Evolutionary conservation across 2,113 vertebrate species (phyloP).

Genomic region (Cyprinodon variegatus): DNA sequence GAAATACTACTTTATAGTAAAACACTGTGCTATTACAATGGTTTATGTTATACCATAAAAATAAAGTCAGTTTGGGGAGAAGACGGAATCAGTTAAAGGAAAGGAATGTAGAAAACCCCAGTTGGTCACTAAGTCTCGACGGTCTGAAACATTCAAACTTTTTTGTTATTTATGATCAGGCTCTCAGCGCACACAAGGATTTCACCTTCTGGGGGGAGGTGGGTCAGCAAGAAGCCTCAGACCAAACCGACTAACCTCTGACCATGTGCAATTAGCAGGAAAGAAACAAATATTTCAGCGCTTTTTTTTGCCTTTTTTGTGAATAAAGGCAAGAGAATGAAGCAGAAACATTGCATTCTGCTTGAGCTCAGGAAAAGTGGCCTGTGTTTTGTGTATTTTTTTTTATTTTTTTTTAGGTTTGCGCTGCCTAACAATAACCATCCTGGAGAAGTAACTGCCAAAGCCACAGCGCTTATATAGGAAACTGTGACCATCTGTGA

Average conservation of each 20-base stretch:
- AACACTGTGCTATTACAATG: constrained; percentile 25
- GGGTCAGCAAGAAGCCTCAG: constrained; percentile 44
- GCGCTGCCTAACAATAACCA: constrained; percentile 40
- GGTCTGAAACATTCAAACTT: constrained; percentile 44
- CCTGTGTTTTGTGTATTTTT: constrained; percentile 10
- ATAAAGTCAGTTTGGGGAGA: constrained; percentile 29
- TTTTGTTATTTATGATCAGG: constrained; percentile 64
- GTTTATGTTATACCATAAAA: constrained; percentile 63
- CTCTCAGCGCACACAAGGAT: constrained; percentile 51
- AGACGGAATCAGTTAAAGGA: constrained; percentile 55
- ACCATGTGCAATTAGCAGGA: constrained; percentile 4
- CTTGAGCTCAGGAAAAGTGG: constrained; percentile 38
- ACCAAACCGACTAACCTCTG: constrained; percentile 37
- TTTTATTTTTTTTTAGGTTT: constrained; percentile 17
- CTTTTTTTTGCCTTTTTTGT: constrained; percentile 30
- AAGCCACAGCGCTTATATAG: constrained; percentile 64
- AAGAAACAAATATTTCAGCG: constrained; percentile 9
- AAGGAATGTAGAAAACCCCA: constrained; percentile 62
- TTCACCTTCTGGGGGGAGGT: constrained; percentile 50
- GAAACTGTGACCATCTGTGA: constrained; percentile 66
- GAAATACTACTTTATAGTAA: constrained; percentile 44
- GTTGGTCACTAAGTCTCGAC: constrained; percentile 59
- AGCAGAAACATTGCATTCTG: constrained; percentile 33
- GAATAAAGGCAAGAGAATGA: neutral
- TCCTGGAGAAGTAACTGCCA: constrained; percentile 40